Evolutionary conservation across 1,140 invertebrate species (phyloP), one percentile per base, ranked within the genome.

Genomic region (Drosophila sturtevanti): DNA sequence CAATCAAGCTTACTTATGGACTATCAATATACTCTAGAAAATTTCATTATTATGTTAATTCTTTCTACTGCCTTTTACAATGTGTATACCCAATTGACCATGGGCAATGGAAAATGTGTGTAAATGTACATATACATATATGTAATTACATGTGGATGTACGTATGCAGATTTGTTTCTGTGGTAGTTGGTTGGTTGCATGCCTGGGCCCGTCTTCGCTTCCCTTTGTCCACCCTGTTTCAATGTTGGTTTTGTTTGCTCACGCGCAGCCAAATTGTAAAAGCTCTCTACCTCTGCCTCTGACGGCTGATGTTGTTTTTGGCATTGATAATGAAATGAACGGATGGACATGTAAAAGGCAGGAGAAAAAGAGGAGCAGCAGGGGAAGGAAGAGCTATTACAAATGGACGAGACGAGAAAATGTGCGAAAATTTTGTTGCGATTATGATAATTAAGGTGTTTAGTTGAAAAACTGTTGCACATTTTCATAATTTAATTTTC

Each of bases 301-400:
- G 21, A 16, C 24, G 12, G 62, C 63, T 65, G 35, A 52, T 81
- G 63, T 75, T 79, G 59, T 52, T 59, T 4, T 70, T 79, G 59
- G 27, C 37, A 63, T 67, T 72, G 59, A 85, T 84, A 84, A 85
- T 76, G 67, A 84, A 76, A 79, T 76, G 60, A 70, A 70, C 74
- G 79, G 79, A 44, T 59, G 21, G n/a, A 48, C 63, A 67, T 52
- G 63, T 69, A 63, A 74, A 37, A 79, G 67, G 44, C 69, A 22
- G 35, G 12, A 44, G 10, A 24, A 31, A 16, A 16, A 18, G 41
- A 21, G n/a, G 41, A 48, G 18, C 2, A 48, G 16, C 1, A 2
- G 41, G 9, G 21, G 5, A 18, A 44, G 16, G 2, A 18, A 1
- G 3, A 44, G 7, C 41, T 44, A 44, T 16, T 21, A 48, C 41